These are phyloP conservation scores for Lethenteron reissneri DNA, from an alignment of 2,113 vertebrate species.

Conservation along the genomic window DNA sequence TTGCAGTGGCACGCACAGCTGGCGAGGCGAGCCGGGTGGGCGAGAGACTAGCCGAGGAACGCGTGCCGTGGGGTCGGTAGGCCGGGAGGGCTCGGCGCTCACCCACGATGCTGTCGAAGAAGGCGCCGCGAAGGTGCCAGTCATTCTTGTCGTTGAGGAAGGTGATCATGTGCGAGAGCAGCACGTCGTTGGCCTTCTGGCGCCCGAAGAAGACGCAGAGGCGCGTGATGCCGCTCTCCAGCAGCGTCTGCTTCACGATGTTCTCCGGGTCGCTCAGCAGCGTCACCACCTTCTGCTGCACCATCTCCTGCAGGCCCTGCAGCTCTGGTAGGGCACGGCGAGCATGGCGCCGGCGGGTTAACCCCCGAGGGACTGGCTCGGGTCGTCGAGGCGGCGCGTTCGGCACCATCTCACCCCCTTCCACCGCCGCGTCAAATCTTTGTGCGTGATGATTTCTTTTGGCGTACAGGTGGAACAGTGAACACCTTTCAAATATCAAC, in stretches of 20 bases:
- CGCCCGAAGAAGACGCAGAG: constrained; percentile 92
- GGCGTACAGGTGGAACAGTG: neutral
- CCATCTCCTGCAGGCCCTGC: constrained; percentile 93
- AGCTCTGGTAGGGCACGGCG: constrained; percentile 32
- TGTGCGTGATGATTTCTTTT: too few species aligned
- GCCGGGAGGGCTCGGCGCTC: constrained; percentile 14
- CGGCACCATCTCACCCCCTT: too few species aligned
- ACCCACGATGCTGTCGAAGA: constrained; percentile 98
- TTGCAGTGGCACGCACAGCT: too few species aligned
- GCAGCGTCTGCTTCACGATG: constrained; percentile 85
- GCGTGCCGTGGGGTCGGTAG: too few species aligned
- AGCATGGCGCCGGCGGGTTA: too few species aligned
- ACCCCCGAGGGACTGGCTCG: too few species aligned
- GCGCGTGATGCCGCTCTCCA: constrained; percentile 93
- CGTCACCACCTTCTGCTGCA: constrained; percentile 97
- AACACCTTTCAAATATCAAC: neutral
- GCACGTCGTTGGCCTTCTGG: constrained; percentile 89
- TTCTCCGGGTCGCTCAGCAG: constrained; percentile 87
- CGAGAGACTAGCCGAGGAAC: too few species aligned
- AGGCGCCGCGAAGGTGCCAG: constrained; percentile 90
- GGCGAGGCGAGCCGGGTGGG: too few species aligned
- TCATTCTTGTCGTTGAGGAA: constrained; percentile 97
- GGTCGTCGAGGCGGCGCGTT: too few species aligned
- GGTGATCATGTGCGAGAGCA: constrained; percentile 94
- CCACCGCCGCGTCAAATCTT: too few species aligned